Conservation (phyloP, 2,113 vertebrate genomes). For the Cairina moschata region DNA sequence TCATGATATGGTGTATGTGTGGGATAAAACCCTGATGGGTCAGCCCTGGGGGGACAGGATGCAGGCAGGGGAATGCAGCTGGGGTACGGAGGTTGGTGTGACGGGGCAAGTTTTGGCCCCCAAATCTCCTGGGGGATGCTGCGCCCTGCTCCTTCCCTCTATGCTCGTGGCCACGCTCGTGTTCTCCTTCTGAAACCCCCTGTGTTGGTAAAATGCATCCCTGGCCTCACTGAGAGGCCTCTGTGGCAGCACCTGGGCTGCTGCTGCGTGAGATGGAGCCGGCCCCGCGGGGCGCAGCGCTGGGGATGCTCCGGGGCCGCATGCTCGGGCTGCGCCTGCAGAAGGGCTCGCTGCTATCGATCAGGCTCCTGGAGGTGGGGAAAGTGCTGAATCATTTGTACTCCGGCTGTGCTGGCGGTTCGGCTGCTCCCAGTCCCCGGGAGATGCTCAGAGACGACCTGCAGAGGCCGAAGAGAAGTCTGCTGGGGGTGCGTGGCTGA, state of each 20-base stretch:
- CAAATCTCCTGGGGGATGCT: fast-evolving
- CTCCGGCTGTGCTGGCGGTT: background rate
- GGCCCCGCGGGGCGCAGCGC: background rate
- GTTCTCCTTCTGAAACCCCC: background rate
- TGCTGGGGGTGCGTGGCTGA: background rate
- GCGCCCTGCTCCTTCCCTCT: background rate
- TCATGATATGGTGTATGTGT: background rate
- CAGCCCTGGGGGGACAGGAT: background rate
- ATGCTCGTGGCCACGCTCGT: fast-evolving
- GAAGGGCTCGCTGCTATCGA: slow-evolving; percentile 13
- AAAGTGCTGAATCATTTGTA: slow-evolving; percentile 81
- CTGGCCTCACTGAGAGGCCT: fast-evolving
- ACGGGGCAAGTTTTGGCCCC: background rate
- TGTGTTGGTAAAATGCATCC: background rate
- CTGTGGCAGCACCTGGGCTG: background rate
- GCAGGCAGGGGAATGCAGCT: background rate
- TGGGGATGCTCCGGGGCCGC: background rate
- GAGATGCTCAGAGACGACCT: background rate
- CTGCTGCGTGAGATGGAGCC: background rate
- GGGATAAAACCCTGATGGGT: background rate
- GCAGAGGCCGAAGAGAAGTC: background rate
- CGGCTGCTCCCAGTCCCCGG: background rate
- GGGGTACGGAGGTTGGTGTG: background rate
- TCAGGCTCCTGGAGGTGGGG: slow-evolving; percentile 36
- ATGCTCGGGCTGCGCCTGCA: background rate